Conservation (phyloP, 2,888 invertebrate species). For the Muschampia plurimacula region DNA sequence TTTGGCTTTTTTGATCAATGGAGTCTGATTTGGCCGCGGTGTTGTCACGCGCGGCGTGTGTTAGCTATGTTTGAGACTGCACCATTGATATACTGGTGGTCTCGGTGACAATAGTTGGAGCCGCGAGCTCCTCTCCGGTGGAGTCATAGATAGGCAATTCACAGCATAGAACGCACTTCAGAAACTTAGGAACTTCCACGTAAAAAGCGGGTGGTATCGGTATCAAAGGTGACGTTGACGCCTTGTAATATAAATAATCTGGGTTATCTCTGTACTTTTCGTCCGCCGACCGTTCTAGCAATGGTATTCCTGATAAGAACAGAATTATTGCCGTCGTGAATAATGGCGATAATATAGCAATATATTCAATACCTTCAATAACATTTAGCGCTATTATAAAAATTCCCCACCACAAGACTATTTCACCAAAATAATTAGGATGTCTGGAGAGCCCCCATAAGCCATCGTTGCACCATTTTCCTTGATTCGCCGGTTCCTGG, state of each 20-base stretch:
- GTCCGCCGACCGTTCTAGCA: slow-evolving; percentile 94
- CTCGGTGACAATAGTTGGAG: slow-evolving; percentile 88
- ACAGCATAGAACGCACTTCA: slow-evolving; percentile 94
- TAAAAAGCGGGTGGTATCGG: slow-evolving; percentile 95
- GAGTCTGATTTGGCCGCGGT: slow-evolving; percentile 71
- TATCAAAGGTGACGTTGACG: slow-evolving; percentile 94
- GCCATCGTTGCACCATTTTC: slow-evolving; percentile 97
- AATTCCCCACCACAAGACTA: slow-evolving; percentile 97
- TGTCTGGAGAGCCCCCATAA: slow-evolving; percentile 95
- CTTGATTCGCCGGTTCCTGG: slow-evolving; percentile 94
- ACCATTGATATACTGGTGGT: slow-evolving; percentile 90
- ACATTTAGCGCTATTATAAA: slow-evolving; percentile 95
- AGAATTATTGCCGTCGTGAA: slow-evolving; percentile 95
- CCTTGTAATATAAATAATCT: slow-evolving; percentile 95
- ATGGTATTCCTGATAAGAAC: slow-evolving; percentile 96
- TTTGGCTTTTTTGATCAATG: slow-evolving; percentile 58
- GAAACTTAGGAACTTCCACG: slow-evolving; percentile 92
- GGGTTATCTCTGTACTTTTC: slow-evolving; percentile 95
- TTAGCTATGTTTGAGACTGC: slow-evolving; percentile 90
- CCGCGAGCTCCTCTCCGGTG: slow-evolving; percentile 88
- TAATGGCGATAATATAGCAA: slow-evolving; percentile 93
- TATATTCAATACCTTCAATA: slow-evolving; percentile 93
- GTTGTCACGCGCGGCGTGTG: slow-evolving; percentile 75
- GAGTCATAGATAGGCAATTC: slow-evolving; percentile 95
- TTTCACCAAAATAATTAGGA: slow-evolving; percentile 98